phyloP scores from a whole-genome alignment of 2,797 vertebrate species.

The Chaetodon trifasciatus region DNA sequence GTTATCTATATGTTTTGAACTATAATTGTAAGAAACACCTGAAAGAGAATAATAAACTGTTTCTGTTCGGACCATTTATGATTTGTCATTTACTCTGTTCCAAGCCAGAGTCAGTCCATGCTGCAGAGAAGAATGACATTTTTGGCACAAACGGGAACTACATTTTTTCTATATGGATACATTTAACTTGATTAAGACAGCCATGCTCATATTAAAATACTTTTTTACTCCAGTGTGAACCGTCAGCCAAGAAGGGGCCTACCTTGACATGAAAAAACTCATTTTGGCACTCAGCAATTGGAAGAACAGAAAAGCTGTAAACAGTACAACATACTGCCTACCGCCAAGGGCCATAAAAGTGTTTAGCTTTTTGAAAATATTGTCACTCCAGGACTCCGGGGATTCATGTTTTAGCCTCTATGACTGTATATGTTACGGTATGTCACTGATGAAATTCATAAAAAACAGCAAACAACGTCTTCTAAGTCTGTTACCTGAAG shows the following conservation, averaged over 20 bases:
- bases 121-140: neutral
- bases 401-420: neutral
- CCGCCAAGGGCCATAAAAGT: neutral
- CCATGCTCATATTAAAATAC: neutral
- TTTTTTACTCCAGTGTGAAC: neutral
- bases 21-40: no score
- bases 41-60: neutral
- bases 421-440: neutral
- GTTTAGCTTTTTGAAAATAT: conserved; percentile 3
- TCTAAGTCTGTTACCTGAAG: conserved; percentile 44
- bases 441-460: conserved; percentile 25
- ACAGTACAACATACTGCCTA: neutral
- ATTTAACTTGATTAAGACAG: neutral
- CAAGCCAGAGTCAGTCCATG: neutral
- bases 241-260: neutral
- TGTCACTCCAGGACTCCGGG: neutral
- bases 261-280: neutral
- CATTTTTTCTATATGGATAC: neutral
- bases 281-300: neutral
- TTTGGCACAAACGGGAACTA: neutral
- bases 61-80: neutral
- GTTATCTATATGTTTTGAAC: no score
- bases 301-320: neutral
- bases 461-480: conserved; percentile 29
- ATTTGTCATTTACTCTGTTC: neutral